Evolutionary conservation across 2,888 invertebrate species (phyloP), one percentile per base, ranked within the genome.

Genomic region (Tineola bisselliella): DNA sequence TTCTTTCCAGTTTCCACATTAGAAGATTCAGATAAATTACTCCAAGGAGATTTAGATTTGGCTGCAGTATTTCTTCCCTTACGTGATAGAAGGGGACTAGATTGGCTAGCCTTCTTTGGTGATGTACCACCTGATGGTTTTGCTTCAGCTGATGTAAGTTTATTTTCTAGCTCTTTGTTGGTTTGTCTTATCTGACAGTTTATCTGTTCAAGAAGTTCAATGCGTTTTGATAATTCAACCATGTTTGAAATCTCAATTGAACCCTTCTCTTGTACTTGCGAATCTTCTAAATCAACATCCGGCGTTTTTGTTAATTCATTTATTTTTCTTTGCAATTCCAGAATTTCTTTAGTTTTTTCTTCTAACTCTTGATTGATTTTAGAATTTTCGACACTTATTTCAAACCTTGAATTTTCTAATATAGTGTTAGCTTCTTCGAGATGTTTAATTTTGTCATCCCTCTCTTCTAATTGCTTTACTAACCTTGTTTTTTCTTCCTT

Each of bases 401-500:
- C 79, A 78, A 83, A 81, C 65, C 87, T 74, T 64, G 83, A 71
- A 68, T 75, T 81, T 73, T 89, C 88, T 62, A 88, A 76, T 65
- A 84, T 86, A 56, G 78, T 76, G 65, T 90, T 88, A 43, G 87
- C 88, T 66, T 90, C 88, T 69, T 90, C 88, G 63, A 92, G 75
- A 66, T 81, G 87, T 58, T 70, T 70, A 60, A 91, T 88, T 73
- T 79, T 89, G 62, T 88, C 80, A 65, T 89, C 88, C 72, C 89
- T 90, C 65, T 86, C 84, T 64, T 86, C 81, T 62, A 91, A 74
- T 67, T 90, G 88, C 44, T 78, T 74, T 52, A 89, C 69, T 61
- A 92, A 76, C 68, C 77, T 87, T 44, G 84, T 79, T 69, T 90
- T 91, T 74, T 93, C 92, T 60, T 89, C 88, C 70, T 91, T 92